Base-by-base conservation (phyloP, 2,113 vertebrate genomes). In the Ornithorhynchus anatinus region DNA sequence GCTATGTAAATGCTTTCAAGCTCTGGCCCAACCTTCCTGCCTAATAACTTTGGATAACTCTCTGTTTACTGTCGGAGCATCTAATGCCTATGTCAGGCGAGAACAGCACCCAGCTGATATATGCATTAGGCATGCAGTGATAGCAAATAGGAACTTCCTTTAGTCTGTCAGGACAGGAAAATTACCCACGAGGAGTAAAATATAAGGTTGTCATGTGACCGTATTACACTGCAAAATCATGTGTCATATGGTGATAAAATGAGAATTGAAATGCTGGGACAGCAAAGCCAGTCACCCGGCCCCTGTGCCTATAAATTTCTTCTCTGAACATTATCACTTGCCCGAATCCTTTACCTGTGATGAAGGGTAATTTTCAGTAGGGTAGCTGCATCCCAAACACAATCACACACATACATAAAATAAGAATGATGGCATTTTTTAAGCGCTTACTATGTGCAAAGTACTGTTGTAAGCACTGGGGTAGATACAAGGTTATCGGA, bases 141-240 rank as follows among this genome's bases (percentile, higher is more conserved):
- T 61, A 82, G 69, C 69, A 87, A 84, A 71, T 27, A 76, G 77
- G 67, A 83, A 84, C 79, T 79, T 78, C 38, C 69, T 71, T 0
- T 0, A 4, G 72, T 83, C 72, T 89, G 83, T 84, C 78, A 81
- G 69, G 75, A 88, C 40, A 60, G 74, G 74, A 90, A 87, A 79
- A 86, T 73, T 78, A 78, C 63, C 59, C 59, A 66, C 29, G 61
- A 84, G 68, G 43, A 35, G 52, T 78, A 74, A 88, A 85, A 81
- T 81, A 56, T 11, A 69, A 27, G 43, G 12, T 45, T 84, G 73
- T 19, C 69, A 36, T 51, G 54, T 71, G 84, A 75, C 75, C 59
- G 0, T 2, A 20, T 69, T 67, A 65, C 32, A 40, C 58, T 75
- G 77, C 52, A 66, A 60, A 69, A 31, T 47, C 50, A 19, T 7